phyloP scores from a whole-genome alignment of 2,888 invertebrate genomes.

The Limnephilus rhombicus region DNA sequence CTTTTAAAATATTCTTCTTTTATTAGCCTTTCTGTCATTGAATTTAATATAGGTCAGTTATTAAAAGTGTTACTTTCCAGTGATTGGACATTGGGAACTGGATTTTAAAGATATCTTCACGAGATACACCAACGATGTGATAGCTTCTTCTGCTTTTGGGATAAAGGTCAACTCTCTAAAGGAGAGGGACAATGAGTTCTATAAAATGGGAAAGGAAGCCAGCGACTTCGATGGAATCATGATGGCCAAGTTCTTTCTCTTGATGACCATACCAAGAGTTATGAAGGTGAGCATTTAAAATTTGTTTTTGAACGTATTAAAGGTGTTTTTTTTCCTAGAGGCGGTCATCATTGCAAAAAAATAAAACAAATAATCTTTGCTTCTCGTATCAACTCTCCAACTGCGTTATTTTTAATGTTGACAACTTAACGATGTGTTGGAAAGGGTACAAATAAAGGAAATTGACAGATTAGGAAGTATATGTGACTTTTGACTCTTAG shows the following conservation, averaged over 20 bases:
- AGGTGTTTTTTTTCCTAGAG: not conserved
- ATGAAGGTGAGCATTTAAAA: constrained; percentile 33
- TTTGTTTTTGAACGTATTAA: not conserved
- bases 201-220: constrained; percentile 68
- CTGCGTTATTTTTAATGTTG: too few relatives aligned
- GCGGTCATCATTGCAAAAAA: too few relatives aligned
- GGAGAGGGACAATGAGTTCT: constrained; percentile 49
- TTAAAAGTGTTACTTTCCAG: not conserved
- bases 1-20: too few relatives aligned
- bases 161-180: constrained; percentile 54
- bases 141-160: constrained; percentile 56
- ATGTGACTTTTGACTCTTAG: too few relatives aligned
- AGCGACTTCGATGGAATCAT: constrained; percentile 47
- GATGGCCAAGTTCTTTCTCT: constrained; percentile 42
- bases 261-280: not conserved
- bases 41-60: not conserved
- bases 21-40: not conserved
- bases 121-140: constrained; percentile 55
- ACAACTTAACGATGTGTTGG: too few relatives aligned
- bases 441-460: too few relatives aligned
- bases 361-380: too few relatives aligned
- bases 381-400: too few relatives aligned
- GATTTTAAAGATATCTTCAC: constrained; percentile 55
- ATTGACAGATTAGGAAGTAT: too few relatives aligned
- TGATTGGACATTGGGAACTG: constrained; percentile 23